Conservation (phyloP, 2,888 invertebrate genomes). For the Scaptomyza reducta region DNA sequence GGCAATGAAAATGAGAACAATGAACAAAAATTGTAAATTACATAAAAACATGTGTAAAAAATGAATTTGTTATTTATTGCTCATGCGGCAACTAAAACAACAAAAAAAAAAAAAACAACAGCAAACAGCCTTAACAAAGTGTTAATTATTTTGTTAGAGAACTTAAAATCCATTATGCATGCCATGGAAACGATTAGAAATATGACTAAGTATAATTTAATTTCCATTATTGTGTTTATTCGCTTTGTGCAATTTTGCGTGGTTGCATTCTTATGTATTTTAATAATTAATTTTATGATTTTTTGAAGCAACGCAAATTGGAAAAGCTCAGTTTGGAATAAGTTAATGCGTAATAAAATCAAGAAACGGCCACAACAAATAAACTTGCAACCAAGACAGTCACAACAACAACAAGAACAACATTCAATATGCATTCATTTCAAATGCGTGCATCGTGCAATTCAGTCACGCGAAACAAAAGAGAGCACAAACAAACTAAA, state of each 20-base stretch:
- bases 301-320: slow-evolving; percentile 2
- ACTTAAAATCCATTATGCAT: slow-evolving; percentile 47
- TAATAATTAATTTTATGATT: slow-evolving; percentile 12
- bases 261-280: slow-evolving; percentile 22
- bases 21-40: slow-evolving; percentile 39
- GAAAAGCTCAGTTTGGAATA: slow-evolving; percentile 21
- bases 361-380: slow-evolving; percentile 44
- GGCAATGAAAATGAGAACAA: slow-evolving; percentile 18
- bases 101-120: slow-evolving; percentile 35
- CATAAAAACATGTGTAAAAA: slow-evolving; percentile 58
- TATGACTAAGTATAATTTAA: slow-evolving; percentile 20
- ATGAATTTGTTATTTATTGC: slow-evolving; percentile 59
- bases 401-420: slow-evolving; percentile 61
- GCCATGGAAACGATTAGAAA: slow-evolving; percentile 53
- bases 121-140: slow-evolving; percentile 39
- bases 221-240: slow-evolving; percentile 1
- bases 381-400: slow-evolving; percentile 35
- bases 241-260: slow-evolving; percentile 55
- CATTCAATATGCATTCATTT: slow-evolving; percentile 63
- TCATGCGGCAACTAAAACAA: slow-evolving; percentile 62
- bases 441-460: slow-evolving; percentile 46
- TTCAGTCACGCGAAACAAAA: slow-evolving; percentile 57
- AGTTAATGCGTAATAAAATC: slow-evolving; percentile 46
- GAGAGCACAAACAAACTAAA: slow-evolving; percentile 34
- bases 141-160: slow-evolving; percentile 61